These are phyloP conservation scores for Drosophila varians DNA, from an alignment of 1,140 invertebrate species.

Conservation along the genomic window DNA sequence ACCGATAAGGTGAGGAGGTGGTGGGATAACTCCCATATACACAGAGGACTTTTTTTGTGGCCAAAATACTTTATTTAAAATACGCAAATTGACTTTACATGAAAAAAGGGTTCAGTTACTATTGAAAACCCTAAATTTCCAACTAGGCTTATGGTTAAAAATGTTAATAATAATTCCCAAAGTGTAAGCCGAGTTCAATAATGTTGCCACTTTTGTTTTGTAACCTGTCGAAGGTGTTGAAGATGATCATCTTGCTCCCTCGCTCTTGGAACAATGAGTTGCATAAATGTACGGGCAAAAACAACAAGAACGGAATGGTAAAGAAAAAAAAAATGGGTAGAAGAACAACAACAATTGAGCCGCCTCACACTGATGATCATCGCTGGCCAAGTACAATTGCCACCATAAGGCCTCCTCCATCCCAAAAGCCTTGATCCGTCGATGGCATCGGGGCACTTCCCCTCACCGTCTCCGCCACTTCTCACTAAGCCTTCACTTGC, in stretches of 20 bases:
- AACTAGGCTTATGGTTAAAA: too few species aligned
- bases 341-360: slow-evolving; percentile 70
- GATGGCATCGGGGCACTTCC: slow-evolving; percentile 32
- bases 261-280: slow-evolving; percentile 66
- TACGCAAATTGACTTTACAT: not conserved
- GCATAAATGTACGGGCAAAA: slow-evolving; percentile 73
- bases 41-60: not conserved
- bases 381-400: slow-evolving; percentile 77
- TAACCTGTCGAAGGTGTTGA: slow-evolving; percentile 83
- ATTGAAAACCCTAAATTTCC: too few species aligned
- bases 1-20: slow-evolving; percentile 50
- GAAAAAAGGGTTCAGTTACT: too few species aligned
- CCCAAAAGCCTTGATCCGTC: slow-evolving; percentile 19
- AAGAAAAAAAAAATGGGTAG: slow-evolving; percentile 7
- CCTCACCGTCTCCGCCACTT: not conserved
- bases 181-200: slow-evolving; percentile 56
- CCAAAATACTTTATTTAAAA: not conserved
- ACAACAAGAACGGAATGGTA: slow-evolving; percentile 9
- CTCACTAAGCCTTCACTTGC: slow-evolving; percentile 28
- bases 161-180: not conserved
- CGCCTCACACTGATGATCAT: slow-evolving; percentile 62
- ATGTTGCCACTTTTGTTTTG: slow-evolving; percentile 83
- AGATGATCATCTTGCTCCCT: slow-evolving; percentile 73
- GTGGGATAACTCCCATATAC: not conserved
- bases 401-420: slow-evolving; percentile 71